These are phyloP conservation scores for Apteryx mantelli DNA, from an alignment of 2,113 vertebrate genomes.

Conservation along the genomic window DNA sequence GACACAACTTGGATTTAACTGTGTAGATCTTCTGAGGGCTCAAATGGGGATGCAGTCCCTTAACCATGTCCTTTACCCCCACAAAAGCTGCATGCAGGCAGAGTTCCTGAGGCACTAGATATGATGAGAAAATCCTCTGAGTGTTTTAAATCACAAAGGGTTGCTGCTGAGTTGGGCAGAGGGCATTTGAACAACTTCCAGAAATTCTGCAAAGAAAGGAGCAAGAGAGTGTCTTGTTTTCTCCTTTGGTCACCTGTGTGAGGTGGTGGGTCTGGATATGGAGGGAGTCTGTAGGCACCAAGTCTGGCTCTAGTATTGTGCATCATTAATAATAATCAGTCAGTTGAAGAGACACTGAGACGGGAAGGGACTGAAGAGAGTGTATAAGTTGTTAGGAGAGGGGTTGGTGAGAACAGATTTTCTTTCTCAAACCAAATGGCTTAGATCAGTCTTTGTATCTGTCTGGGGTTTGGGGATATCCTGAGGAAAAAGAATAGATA, in stretches of 20 bases:
- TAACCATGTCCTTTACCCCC: background rate
- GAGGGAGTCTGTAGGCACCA: background rate
- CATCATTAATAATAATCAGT: background rate
- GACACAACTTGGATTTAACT: background rate
- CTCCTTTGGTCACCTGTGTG: background rate
- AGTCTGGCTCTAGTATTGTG: background rate
- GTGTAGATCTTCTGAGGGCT: background rate
- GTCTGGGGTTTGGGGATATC: background rate
- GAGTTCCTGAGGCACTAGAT: background rate
- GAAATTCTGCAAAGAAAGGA: background rate
- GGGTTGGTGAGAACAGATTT: background rate
- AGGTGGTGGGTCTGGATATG: background rate
- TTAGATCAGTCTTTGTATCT: background rate
- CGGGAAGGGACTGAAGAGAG: background rate
- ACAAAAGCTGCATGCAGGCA: background rate
- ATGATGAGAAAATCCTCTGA: background rate
- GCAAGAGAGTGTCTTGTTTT: background rate
- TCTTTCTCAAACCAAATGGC: background rate
- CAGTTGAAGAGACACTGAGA: background rate
- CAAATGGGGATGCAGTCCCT: background rate
- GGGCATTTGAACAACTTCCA: background rate
- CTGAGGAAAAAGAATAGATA: background rate
- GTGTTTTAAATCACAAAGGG: background rate
- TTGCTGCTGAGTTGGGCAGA: background rate
- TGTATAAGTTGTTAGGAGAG: rapidly evolving